Percentiles rank a stretch among this genome's conserved stretches.
Conservation (phyloP, 23 tunicate genomes). For the Trididemnum clinides region DNA sequence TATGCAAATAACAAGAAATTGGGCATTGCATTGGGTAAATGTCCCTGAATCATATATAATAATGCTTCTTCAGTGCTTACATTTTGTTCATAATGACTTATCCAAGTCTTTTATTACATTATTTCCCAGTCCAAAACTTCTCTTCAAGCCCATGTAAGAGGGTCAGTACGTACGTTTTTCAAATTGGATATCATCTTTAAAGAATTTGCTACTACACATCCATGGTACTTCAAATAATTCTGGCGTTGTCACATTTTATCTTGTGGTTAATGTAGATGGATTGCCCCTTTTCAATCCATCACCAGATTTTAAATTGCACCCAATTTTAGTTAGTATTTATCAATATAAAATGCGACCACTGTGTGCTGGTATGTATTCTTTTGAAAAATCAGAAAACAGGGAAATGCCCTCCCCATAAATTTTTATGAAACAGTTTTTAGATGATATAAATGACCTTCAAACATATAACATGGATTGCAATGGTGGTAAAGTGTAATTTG, state of each 20-base stretch:
- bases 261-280: conserved; percentile 55
- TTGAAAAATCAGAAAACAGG: conserved; percentile 15
- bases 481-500: background rate
- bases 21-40: conserved; percentile 51
- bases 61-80: conserved; percentile 25
- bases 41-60: conserved; percentile 48
- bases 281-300: conserved; percentile 52
- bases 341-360: conserved; percentile 45
- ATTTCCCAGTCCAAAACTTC: conserved; percentile 24
- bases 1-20: background rate
- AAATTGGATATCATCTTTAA: conserved; percentile 33
- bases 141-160: conserved; percentile 1
- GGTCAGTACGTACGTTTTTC: conserved; percentile 54
- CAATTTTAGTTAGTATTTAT: conserved; percentile 46
- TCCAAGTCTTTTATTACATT: conserved; percentile 21
- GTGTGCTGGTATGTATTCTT: conserved; percentile 52
- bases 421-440: conserved; percentile 34
- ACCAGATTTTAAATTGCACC: conserved; percentile 49
- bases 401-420: conserved; percentile 46
- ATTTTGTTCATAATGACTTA: conserved; percentile 17
- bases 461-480: background rate
- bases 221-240: background rate
- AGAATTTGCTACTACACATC: background rate
- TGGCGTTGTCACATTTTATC: background rate
- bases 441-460: conserved; percentile 16